phyloP scores from a whole-genome alignment of 2,888 invertebrate species.

The Meganola albula region DNA sequence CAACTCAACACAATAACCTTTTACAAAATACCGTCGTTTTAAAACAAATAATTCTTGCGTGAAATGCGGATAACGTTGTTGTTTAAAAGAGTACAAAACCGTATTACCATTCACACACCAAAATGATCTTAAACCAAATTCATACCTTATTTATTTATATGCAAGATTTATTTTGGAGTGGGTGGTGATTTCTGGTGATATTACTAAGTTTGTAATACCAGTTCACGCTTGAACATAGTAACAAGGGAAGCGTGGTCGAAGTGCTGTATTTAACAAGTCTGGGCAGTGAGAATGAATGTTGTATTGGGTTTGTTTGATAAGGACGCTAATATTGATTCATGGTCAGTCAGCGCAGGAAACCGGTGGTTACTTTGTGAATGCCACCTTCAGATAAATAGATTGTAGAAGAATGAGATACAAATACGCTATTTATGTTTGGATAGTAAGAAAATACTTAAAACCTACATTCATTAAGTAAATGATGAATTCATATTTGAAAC shows the following conservation, averaged over 20 bases:
- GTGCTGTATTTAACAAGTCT: constrained; percentile 52
- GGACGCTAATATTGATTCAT: constrained; percentile 38
- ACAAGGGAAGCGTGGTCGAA: constrained; percentile 41
- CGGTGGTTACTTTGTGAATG: constrained; percentile 26
- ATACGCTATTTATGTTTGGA: constrained; percentile 10
- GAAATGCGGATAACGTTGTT: constrained; percentile 58
- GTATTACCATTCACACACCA: constrained; percentile 3
- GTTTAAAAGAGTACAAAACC: constrained; percentile 38
- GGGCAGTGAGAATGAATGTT: constrained; percentile 46
- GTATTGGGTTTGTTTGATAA: constrained; percentile 43
- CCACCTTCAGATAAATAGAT: constrained; percentile 18
- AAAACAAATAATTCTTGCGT: constrained; percentile 69
- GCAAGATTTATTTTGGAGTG: constrained; percentile 8
- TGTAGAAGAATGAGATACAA: constrained; percentile 9
- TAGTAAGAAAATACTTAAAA: too few relatives aligned
- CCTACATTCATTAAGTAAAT: too few relatives aligned
- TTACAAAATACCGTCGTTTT: constrained; percentile 37
- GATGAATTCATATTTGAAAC: too few relatives aligned
- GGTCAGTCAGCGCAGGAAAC: constrained; percentile 32
- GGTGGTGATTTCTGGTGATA: background rate
- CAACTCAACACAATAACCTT: constrained; percentile 45
- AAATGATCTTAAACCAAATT: constrained; percentile 1
- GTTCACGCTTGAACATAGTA: constrained; percentile 52
- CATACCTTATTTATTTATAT: constrained; percentile 4
- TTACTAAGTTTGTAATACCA: constrained; percentile 15